phyloP scores from a whole-genome alignment of 2,113 vertebrate species.

The Dissostichus mawsoni region DNA sequence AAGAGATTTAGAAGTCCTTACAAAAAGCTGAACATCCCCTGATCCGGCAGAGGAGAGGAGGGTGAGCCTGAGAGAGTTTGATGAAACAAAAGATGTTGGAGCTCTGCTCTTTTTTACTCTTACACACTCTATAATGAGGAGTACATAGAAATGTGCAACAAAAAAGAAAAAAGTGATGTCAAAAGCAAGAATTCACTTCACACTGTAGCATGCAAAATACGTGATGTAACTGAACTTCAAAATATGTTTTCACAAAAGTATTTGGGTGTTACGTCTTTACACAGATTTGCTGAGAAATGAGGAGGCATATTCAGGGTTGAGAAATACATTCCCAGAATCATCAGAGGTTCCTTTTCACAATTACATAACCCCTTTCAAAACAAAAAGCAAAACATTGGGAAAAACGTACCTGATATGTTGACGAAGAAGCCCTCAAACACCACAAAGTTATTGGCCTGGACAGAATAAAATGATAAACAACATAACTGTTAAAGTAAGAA shows the following conservation, averaged over 20 bases:
- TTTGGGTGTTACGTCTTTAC: background rate
- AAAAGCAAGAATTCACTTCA: conserved; percentile 19
- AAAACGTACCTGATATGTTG: conserved; percentile 85
- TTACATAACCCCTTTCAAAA: background rate
- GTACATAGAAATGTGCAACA: background rate
- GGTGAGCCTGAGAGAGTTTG: conserved; percentile 71
- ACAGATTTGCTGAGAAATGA: background rate
- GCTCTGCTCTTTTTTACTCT: background rate
- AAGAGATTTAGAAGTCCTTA: conserved; percentile 75
- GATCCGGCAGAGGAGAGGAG: conserved; percentile 68
- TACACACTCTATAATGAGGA: background rate
- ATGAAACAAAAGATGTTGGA: conserved; percentile 67
- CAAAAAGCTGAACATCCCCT: conserved; percentile 81
- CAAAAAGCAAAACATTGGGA: background rate
- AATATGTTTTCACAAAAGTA: background rate
- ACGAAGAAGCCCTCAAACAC: conserved; percentile 92
- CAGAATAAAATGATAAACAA: conserved; percentile 19
- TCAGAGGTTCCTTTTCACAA: background rate
- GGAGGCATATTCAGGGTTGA: background rate
- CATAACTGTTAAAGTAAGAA: background rate
- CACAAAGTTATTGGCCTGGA: conserved; percentile 95
- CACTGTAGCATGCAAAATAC: conserved; percentile 12
- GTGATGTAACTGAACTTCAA: background rate
- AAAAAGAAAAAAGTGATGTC: background rate
- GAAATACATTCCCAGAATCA: background rate